Conservation (phyloP, 2,113 vertebrate species). For the Gallinago jamesoni region DNA sequence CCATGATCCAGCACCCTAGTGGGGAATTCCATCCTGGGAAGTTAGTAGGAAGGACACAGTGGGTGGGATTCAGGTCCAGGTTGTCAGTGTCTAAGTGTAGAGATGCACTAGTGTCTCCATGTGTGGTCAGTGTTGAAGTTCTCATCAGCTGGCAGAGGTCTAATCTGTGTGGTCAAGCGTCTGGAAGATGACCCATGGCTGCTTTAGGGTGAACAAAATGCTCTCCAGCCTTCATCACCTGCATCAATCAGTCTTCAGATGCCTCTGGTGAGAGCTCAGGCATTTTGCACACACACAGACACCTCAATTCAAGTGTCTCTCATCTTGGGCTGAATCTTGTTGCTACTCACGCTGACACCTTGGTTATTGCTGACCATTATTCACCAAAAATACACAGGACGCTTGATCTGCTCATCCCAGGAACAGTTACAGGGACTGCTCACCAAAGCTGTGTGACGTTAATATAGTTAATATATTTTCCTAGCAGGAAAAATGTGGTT, state of each 20-base stretch:
- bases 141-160: not conserved
- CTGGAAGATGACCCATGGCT: not conserved
- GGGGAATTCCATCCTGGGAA: not conserved
- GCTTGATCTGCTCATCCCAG: not conserved
- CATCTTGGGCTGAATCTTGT: not conserved
- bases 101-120: not conserved
- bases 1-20: not conserved
- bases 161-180: rapidly evolving
- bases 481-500: not conserved
- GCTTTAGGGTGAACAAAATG: not conserved
- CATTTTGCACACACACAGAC: rapidly evolving
- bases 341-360: not conserved
- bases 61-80: not conserved
- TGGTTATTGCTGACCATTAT: not conserved
- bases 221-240: not conserved
- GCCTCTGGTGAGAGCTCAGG: not conserved
- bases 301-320: not conserved
- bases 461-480: not conserved
- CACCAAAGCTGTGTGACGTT: rapidly evolving
- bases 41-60: not conserved
- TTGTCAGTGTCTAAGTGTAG: not conserved
- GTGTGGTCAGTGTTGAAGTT: not conserved
- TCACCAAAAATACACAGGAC: not conserved
- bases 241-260: not conserved
- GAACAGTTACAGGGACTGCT: not conserved